A percentile compares a stretch with the other conserved stretches of the same genome.
Conservation (phyloP, 1,140 invertebrate species). For the Zaprionus nigranus region DNA sequence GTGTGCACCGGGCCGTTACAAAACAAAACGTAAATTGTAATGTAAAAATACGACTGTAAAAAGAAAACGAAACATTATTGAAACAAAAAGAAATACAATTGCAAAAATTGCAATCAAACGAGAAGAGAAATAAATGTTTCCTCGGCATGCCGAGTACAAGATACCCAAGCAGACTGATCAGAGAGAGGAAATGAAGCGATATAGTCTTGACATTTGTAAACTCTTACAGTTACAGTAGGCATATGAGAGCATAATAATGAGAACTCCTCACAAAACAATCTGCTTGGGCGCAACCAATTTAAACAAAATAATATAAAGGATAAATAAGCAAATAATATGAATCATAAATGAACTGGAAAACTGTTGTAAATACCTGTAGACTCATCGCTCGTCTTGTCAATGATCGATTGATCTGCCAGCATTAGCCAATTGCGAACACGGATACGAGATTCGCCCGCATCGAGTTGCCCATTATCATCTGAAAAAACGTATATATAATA, state of each 20-base stretch:
- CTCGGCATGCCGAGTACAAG: constrained; percentile 9
- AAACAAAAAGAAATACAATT: constrained; percentile 24
- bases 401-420: constrained; percentile 81
- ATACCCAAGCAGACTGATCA: constrained; percentile 16
- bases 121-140: background rate
- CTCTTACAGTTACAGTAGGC: too few relatives aligned
- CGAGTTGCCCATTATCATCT: constrained; percentile 61
- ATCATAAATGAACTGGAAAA: constrained; percentile 5
- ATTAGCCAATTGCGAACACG: constrained; percentile 82
- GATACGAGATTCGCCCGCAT: constrained; percentile 73
- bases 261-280: background rate
- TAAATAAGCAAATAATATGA: constrained; percentile 1
- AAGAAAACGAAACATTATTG: constrained; percentile 69
- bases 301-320: constrained; percentile 12
- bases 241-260: too few relatives aligned
- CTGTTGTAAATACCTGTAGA: constrained; percentile 63
- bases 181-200: background rate
- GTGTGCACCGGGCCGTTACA: constrained; percentile 54
- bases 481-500: constrained; percentile 42
- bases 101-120: constrained; percentile 28
- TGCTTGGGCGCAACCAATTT: background rate
- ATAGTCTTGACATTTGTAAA: too few relatives aligned
- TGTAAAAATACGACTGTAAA: constrained; percentile 64
- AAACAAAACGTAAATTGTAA: constrained; percentile 57
- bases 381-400: constrained; percentile 60